Evolutionary conservation across 2,888 invertebrate genomes (phyloP).

Genomic region (Invenusta paracnida): DNA sequence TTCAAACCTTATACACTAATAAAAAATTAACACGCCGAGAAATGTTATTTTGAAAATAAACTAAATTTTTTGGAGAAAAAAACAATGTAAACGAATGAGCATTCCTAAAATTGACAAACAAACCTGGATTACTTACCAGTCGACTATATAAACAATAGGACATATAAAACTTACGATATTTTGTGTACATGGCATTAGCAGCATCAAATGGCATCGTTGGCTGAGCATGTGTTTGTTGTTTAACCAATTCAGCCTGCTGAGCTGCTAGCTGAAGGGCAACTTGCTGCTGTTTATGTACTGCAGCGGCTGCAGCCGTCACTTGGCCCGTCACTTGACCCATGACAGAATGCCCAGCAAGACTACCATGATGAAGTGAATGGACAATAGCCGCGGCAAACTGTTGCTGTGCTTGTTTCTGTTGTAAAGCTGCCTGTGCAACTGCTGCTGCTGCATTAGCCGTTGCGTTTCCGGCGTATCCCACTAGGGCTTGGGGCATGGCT

Average conservation of each 20-base stretch:
- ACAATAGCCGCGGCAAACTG: not conserved
- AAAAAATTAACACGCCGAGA: no score
- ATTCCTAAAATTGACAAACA: no score
- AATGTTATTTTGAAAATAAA: no score
- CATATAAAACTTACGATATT: conserved; percentile 35
- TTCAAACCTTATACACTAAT: no score
- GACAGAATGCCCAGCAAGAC: not conserved
- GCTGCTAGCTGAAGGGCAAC: not conserved
- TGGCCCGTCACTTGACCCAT: not conserved
- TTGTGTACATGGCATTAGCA: not conserved
- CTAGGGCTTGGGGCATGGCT: not conserved
- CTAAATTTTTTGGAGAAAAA: no score
- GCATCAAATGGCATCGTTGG: conserved; percentile 27
- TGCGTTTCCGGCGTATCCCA: not conserved
- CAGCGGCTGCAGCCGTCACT: not conserved
- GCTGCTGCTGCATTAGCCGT: conserved; percentile 18
- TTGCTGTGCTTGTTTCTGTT: conserved; percentile 6
- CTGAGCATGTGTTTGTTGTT: not conserved
- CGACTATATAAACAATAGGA: no score
- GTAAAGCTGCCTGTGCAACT: not conserved
- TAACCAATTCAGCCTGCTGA: not conserved
- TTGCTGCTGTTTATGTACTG: not conserved
- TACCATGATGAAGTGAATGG: not conserved
- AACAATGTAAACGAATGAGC: no score
- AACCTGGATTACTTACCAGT: no score